Evolutionary conservation across 2,797 vertebrate species (phyloP).

Genomic region (Sebastes elongatus): DNA sequence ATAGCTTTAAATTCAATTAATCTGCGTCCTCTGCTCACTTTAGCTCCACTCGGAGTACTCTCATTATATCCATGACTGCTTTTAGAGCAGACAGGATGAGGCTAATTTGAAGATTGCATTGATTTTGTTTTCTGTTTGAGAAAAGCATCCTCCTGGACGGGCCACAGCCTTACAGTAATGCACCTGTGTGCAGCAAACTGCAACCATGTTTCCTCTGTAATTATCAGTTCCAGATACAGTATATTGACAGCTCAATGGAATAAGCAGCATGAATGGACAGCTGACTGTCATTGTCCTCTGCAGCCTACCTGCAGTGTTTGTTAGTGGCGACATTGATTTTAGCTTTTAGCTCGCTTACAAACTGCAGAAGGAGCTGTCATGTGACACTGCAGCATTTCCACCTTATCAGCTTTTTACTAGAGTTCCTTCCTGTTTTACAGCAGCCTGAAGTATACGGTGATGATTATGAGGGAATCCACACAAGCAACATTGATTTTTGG

Average conservation of each 20-base stretch:
- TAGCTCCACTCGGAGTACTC: conserved; percentile 10
- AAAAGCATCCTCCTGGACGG: conserved; percentile 3
- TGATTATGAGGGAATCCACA: not conserved
- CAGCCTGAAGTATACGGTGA: not conserved
- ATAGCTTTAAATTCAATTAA: not conserved
- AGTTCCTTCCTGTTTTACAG: not conserved
- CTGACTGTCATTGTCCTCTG: not conserved
- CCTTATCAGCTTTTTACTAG: not conserved
- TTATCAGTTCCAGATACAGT: conserved; percentile 7
- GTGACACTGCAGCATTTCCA: not conserved
- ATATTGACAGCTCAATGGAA: conserved; percentile 7
- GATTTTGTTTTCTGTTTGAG: conserved; percentile 26
- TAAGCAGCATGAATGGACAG: not conserved
- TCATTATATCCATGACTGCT: not conserved
- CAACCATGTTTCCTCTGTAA: not conserved
- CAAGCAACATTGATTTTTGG: not conserved
- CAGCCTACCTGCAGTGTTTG: not conserved
- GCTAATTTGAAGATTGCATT: conserved; percentile 41
- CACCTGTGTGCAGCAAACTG: conserved; percentile 2
- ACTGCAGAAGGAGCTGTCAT: not conserved
- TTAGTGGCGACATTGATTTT: not conserved
- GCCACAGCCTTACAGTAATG: not conserved
- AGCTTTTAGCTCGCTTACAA: not conserved
- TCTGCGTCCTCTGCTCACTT: not conserved
- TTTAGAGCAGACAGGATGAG: conserved; percentile 30